Evolutionary conservation across 2,888 invertebrate genomes (phyloP), one percentile per base, ranked within the genome.

Genomic region (Andrena trimmerana): DNA sequence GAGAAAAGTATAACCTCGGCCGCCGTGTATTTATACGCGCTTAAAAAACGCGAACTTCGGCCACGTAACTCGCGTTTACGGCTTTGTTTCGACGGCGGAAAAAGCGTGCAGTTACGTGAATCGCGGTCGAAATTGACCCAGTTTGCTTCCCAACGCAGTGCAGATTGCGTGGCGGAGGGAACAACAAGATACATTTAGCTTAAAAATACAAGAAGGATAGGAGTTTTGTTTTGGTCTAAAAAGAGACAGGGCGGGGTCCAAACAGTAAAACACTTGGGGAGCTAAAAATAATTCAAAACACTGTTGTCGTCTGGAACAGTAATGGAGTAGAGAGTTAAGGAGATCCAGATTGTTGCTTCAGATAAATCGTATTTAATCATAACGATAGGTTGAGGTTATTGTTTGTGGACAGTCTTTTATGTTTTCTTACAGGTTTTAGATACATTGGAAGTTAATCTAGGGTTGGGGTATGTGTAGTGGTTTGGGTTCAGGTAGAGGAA

Each of bases 71-170:
- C 63, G 36, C 36, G 63, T 13, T 8, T 16, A 24, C 20, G 36
- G 10, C n/a, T 36, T 6, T 29, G 50, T 27, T 29, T 66, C 48
- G 48, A 6, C 20, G 20, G 16, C 10, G 20, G 29, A 24, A 50
- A 67, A 52, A 52, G 52, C 60, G 36, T 13, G 13, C 36, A 2
- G 27, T 27, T 16, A 62, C 20, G 33, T 27, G 65, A 57, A 20
- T 74, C 73, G 54, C 31, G 29, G 10, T 48, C 59, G 66, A 74
- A 66, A 65, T 59, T 48, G 66, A 74, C 42, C 73, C 42, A 54
- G 36, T 62, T 72, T 20, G 16, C 69, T 27, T 29, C 2, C 13
- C 0, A 27, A 31, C 16, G 8, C 3, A n/a, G n/a, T 66, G 16
- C 16, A 16, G n/a, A 4, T 36, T 68, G 68, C 24, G 33, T 24